A percentile compares a stretch with the other conserved stretches of the same genome.
phyloP scores from a whole-genome alignment of 2,797 vertebrate genomes.

The Enteromius unitaeniatus region DNA sequence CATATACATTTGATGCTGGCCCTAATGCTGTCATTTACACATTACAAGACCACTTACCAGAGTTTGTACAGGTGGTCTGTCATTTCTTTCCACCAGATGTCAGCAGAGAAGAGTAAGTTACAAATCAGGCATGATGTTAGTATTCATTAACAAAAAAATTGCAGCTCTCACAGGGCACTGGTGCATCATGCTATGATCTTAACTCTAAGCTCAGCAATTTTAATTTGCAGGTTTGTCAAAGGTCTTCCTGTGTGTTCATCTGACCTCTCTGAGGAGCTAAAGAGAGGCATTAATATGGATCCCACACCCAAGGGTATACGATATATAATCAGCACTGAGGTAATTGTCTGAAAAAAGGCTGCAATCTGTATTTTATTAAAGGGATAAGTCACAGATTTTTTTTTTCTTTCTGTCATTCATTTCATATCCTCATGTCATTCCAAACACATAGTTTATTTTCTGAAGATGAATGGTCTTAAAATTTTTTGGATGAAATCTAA shows the following conservation, averaged over 20 bases:
- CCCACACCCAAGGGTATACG: slow-evolving; percentile 77
- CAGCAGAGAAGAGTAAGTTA: slow-evolving; percentile 86
- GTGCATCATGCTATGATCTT: background rate
- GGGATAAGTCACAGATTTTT: too few species aligned
- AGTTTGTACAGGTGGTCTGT: slow-evolving; percentile 85
- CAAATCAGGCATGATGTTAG: background rate
- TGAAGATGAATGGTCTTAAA: too few species aligned
- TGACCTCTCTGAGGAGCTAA: slow-evolving; percentile 78
- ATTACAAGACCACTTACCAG: slow-evolving; percentile 80
- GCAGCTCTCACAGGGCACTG: background rate
- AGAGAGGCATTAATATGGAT: slow-evolving; percentile 74
- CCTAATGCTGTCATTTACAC: slow-evolving; percentile 93
- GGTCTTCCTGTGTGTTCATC: slow-evolving; percentile 78
- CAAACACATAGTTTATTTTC: too few species aligned
- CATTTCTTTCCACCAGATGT: slow-evolving; percentile 85
- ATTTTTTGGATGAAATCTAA: too few species aligned
- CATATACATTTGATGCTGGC: slow-evolving; percentile 94
- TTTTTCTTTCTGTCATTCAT: too few species aligned
- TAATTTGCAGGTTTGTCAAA: slow-evolving; percentile 82
- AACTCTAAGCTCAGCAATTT: slow-evolving; percentile 10
- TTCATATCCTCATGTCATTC: too few species aligned
- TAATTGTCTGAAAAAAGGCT: slow-evolving; percentile 62
- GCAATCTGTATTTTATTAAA: background rate
- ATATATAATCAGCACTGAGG: slow-evolving; percentile 91
- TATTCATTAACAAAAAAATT: background rate